These are phyloP conservation scores for Andricus grossulariae DNA, from an alignment of 1,140 invertebrate species.

Conservation along the genomic window DNA sequence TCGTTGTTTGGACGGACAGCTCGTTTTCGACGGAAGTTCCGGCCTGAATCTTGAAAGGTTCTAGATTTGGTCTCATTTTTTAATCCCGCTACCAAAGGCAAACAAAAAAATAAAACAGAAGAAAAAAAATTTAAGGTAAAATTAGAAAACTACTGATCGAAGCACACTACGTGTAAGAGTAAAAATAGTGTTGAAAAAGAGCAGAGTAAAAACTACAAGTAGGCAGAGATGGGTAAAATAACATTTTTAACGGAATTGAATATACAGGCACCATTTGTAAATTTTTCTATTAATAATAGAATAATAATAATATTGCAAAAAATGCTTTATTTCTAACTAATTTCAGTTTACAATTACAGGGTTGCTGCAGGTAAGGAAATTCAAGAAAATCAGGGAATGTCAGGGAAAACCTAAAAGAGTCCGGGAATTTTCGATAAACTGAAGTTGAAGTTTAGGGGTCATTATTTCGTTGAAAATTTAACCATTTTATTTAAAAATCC, in stretches of 20 bases:
- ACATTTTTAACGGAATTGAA: neutral
- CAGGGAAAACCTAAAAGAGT: too few relatives aligned
- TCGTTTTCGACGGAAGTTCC: conserved; percentile 7
- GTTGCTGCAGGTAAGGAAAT: too few relatives aligned
- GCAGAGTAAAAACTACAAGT: conserved; percentile 35
- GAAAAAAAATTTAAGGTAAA: conserved; percentile 41
- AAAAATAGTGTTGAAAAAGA: conserved; percentile 44
- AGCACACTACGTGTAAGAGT: conserved; percentile 53
- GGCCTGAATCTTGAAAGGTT: neutral
- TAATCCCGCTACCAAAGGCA: conserved; percentile 47
- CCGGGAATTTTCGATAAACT: too few relatives aligned
- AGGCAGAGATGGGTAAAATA: conserved; percentile 1
- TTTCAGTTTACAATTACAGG: too few relatives aligned
- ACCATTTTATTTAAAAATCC: too few relatives aligned
- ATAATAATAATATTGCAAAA: too few relatives aligned
- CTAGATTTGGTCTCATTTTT: neutral
- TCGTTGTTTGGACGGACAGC: conserved; percentile 16
- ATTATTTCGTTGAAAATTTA: too few relatives aligned
- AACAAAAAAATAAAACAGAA: conserved; percentile 41
- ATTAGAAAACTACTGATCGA: conserved; percentile 55
- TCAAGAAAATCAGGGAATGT: too few relatives aligned
- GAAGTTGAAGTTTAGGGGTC: too few relatives aligned
- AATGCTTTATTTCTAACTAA: too few relatives aligned
- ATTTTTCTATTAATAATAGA: too few relatives aligned
- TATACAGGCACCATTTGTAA: too few relatives aligned